phyloP scores from a whole-genome alignment of 2,888 invertebrate genomes.

The Cryptus armator region DNA sequence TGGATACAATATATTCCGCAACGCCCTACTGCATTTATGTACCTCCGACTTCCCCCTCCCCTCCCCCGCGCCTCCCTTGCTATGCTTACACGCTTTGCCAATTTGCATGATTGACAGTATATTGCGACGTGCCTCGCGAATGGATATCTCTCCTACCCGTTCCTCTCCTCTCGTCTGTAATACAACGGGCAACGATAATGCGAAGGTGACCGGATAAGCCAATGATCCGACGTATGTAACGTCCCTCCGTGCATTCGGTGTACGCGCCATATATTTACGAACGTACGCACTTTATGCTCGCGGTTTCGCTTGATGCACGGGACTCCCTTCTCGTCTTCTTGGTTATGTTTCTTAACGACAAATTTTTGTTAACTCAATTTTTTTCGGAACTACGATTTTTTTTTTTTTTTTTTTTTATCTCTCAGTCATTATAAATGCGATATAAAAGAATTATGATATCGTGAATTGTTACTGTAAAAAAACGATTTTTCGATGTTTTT shows the following conservation, averaged over 20 bases:
- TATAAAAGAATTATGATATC: too few relatives aligned
- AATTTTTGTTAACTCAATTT: neutral
- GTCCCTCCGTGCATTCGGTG: conserved; percentile 15
- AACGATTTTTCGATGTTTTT: too few relatives aligned
- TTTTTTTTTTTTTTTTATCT: neutral
- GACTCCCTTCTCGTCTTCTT: neutral
- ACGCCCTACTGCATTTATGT: conserved; percentile 4
- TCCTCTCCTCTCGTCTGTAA: conserved; percentile 19
- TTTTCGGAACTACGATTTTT: neutral
- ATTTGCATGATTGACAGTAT: conserved; percentile 70
- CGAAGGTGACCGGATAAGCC: conserved; percentile 68
- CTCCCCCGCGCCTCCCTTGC: neutral
- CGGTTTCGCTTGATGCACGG: neutral
- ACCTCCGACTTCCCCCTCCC: neutral
- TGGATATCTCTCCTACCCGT: conserved; percentile 24
- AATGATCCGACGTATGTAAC: conserved; percentile 57
- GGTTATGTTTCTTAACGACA: neutral
- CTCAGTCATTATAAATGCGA: neutral
- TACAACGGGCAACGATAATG: conserved; percentile 33
- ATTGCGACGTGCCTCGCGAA: conserved; percentile 49
- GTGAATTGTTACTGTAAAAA: too few relatives aligned
- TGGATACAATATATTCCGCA: conserved; percentile 12
- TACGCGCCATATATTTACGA: conserved; percentile 1
- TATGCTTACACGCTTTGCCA: conserved; percentile 51
- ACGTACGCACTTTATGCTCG: conserved; percentile 41